These are phyloP conservation scores for Chrysaora quinquecirrha DNA, from an alignment of 30 jellyfish, hydroid and myxozoan species.

Conservation along the genomic window DNA sequence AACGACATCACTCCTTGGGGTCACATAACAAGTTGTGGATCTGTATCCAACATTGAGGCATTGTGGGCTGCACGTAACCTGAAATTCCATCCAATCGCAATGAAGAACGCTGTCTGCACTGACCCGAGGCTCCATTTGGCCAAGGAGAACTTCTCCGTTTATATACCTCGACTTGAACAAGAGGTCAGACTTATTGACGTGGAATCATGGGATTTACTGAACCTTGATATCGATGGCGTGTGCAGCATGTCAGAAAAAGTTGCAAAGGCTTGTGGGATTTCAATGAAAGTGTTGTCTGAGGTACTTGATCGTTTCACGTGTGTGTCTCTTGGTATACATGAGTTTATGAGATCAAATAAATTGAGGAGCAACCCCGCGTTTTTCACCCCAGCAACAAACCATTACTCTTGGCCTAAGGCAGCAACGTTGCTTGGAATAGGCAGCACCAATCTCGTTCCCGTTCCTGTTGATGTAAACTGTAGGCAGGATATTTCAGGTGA, in stretches of 20 bases:
- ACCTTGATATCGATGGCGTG: slow-evolving; percentile 54
- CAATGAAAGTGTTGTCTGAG: slow-evolving; percentile 4
- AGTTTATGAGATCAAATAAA: slow-evolving; percentile 27
- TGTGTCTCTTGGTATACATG: slow-evolving; percentile 29
- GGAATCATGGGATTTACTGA: slow-evolving; percentile 49
- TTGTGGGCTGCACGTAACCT: slow-evolving; percentile 76
- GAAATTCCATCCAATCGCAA: slow-evolving; percentile 68
- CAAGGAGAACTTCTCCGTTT: slow-evolving; percentile 19
- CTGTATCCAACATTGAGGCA: slow-evolving; percentile 74
- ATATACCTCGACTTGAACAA: slow-evolving; percentile 28
- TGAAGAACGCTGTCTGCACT: slow-evolving; percentile 28
- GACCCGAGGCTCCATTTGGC: slow-evolving; percentile 21
- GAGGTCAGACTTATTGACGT: slow-evolving; percentile 19
- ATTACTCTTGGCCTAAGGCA: slow-evolving; percentile 75
- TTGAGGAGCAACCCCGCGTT: slow-evolving; percentile 47
- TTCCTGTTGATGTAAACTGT: slow-evolving; percentile 43
- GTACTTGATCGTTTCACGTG: slow-evolving; percentile 13
- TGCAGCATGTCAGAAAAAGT: slow-evolving; percentile 33
- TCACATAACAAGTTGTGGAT: slow-evolving; percentile 75
- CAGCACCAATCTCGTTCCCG: slow-evolving; percentile 32
- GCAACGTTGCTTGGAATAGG: slow-evolving; percentile 71
- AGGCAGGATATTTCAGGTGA: slow-evolving; percentile 47
- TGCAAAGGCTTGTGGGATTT: background rate
- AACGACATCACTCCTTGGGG: slow-evolving; percentile 59
- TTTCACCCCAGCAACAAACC: slow-evolving; percentile 61